phyloP scores from a whole-genome alignment of 1,140 invertebrate species.

The Panulirus ornatus region DNA sequence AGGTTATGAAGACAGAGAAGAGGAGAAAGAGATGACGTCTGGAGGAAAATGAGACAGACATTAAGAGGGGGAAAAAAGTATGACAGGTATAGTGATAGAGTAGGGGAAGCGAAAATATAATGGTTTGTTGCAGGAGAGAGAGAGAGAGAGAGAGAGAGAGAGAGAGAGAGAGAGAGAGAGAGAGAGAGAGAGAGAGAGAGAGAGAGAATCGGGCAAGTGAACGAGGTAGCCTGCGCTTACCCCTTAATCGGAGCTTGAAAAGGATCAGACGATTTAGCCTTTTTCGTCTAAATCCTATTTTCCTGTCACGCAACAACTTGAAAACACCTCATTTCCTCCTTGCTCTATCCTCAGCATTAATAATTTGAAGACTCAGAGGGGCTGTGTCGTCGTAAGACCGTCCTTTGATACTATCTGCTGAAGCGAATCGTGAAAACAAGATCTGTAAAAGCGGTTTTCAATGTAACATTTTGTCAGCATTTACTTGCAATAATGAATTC shows the following conservation, averaged over 20 bases:
- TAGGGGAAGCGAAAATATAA: neutral
- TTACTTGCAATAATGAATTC: neutral
- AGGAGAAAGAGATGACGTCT: neutral
- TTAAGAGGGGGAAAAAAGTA: neutral
- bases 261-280: constrained; percentile 15
- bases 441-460: neutral
- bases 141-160: constrained; percentile 3
- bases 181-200: constrained; percentile 6
- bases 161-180: constrained; percentile 12
- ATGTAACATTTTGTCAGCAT: neutral
- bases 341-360: constrained; percentile 12
- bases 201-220: neutral
- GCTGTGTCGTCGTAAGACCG: neutral
- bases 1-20: neutral
- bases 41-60: neutral
- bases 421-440: neutral
- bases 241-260: neutral
- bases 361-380: neutral
- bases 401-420: neutral
- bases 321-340: constrained; percentile 15
- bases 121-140: neutral
- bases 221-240: too few species aligned
- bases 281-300: neutral
- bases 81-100: neutral
- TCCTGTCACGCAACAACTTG: constrained; percentile 10